These are phyloP conservation scores for Drosophila pruinosa DNA, from an alignment of 1,140 invertebrate species.

Conservation along the genomic window DNA sequence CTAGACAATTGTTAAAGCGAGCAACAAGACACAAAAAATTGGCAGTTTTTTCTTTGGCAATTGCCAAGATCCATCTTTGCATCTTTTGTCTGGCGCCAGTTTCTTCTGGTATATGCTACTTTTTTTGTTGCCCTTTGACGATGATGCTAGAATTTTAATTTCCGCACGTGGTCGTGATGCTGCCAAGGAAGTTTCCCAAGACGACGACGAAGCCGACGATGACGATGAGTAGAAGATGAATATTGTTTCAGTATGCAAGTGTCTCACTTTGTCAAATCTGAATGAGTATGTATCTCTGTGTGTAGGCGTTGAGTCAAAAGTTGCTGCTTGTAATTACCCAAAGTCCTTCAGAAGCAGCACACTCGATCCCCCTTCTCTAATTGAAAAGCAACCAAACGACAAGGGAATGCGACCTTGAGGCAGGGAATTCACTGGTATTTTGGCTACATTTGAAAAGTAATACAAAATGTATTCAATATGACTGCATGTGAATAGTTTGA, in stretches of 20 bases:
- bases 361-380: background rate
- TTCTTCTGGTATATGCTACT: slow-evolving; percentile 5
- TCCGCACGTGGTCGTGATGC: slow-evolving; percentile 61
- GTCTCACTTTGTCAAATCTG: background rate
- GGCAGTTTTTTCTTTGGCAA: slow-evolving; percentile 24
- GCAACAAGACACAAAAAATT: slow-evolving; percentile 20
- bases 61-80: slow-evolving; percentile 40
- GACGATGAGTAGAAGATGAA: slow-evolving; percentile 1
- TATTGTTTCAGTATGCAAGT: background rate
- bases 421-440: background rate
- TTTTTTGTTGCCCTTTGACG: slow-evolving; percentile 37
- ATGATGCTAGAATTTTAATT: slow-evolving; percentile 69
- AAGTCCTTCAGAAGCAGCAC: too few species aligned
- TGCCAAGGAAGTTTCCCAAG: slow-evolving; percentile 41
- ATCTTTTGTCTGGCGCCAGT: slow-evolving; percentile 42
- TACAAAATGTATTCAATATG: slow-evolving; percentile 8
- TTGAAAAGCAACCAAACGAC: slow-evolving; percentile 7
- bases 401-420: background rate
- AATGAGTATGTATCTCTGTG: background rate
- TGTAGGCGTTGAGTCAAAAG: background rate
- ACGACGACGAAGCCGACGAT: background rate
- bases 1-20: slow-evolving; percentile 50
- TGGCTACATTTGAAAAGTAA: background rate
- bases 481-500: slow-evolving; percentile 52
- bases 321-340: background rate